phyloP scores from a whole-genome alignment of 2,797 vertebrate genomes.

The Pipistrellus pygmaeus region DNA sequence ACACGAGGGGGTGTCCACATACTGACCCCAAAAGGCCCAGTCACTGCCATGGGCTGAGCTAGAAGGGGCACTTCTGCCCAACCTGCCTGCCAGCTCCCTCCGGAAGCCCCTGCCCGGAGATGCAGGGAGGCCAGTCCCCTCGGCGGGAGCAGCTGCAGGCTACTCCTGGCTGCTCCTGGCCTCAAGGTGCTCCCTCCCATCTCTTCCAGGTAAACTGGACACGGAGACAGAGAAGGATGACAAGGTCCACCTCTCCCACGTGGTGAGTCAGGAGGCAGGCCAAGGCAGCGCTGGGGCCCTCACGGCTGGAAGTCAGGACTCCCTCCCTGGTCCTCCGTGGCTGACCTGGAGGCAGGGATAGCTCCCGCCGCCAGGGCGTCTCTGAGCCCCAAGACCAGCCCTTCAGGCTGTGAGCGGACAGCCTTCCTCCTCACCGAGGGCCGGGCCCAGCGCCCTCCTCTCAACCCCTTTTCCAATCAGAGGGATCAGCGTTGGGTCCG shows the following conservation, averaged over 20 bases:
- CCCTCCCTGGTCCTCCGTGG: background rate
- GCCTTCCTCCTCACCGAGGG: background rate
- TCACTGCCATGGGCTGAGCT: background rate
- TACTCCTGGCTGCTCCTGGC: background rate
- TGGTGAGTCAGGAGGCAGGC: conserved; percentile 45
- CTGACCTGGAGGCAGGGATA: background rate
- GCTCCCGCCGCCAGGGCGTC: background rate
- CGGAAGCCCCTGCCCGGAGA: background rate
- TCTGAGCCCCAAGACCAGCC: background rate
- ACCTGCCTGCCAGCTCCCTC: background rate
- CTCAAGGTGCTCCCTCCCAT: background rate
- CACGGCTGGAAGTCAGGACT: background rate
- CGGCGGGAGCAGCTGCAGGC: background rate
- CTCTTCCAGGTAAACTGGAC: conserved; percentile 72
- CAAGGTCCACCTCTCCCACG: conserved; percentile 18
- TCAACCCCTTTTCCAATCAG: background rate
- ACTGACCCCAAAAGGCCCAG: background rate
- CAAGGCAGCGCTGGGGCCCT: background rate
- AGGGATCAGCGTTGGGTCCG: background rate
- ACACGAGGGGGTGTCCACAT: background rate
- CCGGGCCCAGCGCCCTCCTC: background rate
- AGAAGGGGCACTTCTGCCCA: background rate
- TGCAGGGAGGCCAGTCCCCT: background rate
- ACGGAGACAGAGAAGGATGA: background rate
- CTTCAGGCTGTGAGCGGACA: background rate